Evolutionary conservation across 2,797 vertebrate genomes (phyloP).

Genomic region (Coluber constrictor): DNA sequence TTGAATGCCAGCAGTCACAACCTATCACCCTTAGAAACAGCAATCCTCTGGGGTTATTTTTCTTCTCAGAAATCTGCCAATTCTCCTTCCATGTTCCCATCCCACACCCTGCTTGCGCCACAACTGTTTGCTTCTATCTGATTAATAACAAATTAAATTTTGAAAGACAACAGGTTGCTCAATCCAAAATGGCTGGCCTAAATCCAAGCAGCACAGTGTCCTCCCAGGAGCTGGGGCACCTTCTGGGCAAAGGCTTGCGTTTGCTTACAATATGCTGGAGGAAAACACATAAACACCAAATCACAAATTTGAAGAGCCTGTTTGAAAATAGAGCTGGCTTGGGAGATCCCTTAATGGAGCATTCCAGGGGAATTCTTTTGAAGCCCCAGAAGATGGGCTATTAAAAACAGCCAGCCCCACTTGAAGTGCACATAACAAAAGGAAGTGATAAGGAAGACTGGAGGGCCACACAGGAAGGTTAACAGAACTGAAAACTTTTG

Average conservation of each 20-base stretch:
- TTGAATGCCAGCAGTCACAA: not conserved
- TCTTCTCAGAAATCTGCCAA: constrained; percentile 12
- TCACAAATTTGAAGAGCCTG: constrained; percentile 55
- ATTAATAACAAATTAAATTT: constrained; percentile 37
- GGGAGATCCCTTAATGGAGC: not conserved
- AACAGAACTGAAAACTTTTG: constrained; percentile 42
- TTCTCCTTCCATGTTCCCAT: not conserved
- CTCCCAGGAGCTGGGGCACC: constrained; percentile 37
- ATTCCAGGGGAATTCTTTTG: constrained; percentile 36
- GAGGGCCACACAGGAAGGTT: constrained; percentile 53
- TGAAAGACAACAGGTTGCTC: constrained; percentile 30
- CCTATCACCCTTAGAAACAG: not conserved
- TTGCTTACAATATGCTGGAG: constrained; percentile 20
- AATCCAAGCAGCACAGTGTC: constrained; percentile 33
- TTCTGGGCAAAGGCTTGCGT: constrained; percentile 35
- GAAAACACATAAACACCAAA: constrained; percentile 12
- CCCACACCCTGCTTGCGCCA: constrained; percentile 4
- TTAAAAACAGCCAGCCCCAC: constrained; percentile 8
- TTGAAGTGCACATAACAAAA: constrained; percentile 53
- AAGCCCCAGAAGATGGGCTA: constrained; percentile 22
- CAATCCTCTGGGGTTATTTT: not conserved
- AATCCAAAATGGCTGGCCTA: constrained; percentile 44
- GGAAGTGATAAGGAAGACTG: constrained; percentile 46
- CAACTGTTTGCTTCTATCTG: constrained; percentile 47
- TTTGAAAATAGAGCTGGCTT: constrained; percentile 20